Evolutionary conservation across 2,113 vertebrate genomes (phyloP).

Genomic region (Pseudorhombus dupliciocellatus): DNA sequence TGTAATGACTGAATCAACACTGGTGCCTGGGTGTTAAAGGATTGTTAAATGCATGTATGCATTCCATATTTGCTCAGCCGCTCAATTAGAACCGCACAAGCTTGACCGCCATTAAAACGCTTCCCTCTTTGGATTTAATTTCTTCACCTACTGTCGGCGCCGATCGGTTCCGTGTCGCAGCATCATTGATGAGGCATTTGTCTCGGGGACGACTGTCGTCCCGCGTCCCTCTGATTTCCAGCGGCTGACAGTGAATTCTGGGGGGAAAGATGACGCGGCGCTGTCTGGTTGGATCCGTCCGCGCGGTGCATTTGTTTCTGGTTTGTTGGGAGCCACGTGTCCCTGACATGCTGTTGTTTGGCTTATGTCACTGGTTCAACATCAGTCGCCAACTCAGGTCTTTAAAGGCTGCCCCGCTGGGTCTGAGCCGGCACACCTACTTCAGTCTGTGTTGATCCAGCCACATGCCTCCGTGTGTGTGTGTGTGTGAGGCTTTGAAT

Average conservation of each 20-base stretch:
- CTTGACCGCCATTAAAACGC: constrained; percentile 65
- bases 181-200: constrained; percentile 62
- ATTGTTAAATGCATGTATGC: constrained; percentile 56
- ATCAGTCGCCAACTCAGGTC: constrained; percentile 29
- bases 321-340: not conserved
- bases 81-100: constrained; percentile 58
- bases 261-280: not conserved
- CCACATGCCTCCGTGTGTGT: not conserved
- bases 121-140: constrained; percentile 64
- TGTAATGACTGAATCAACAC: constrained; percentile 66
- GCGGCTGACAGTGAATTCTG: constrained; percentile 4
- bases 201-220: constrained; percentile 31
- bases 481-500: constrained; percentile 57
- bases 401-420: constrained; percentile 49
- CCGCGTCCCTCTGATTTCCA: constrained; percentile 9
- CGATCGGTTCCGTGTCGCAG: constrained; percentile 75
- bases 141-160: constrained; percentile 62
- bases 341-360: constrained; percentile 8
- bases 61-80: constrained; percentile 68
- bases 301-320: not conserved
- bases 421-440: constrained; percentile 33
- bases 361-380: constrained; percentile 34
- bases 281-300: not conserved
- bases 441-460: constrained; percentile 36
- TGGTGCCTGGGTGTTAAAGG: constrained; percentile 54